Evolutionary conservation across 2,113 vertebrate species (phyloP), one percentile per base, ranked within the genome.

Genomic region (Perccottus glenii): DNA sequence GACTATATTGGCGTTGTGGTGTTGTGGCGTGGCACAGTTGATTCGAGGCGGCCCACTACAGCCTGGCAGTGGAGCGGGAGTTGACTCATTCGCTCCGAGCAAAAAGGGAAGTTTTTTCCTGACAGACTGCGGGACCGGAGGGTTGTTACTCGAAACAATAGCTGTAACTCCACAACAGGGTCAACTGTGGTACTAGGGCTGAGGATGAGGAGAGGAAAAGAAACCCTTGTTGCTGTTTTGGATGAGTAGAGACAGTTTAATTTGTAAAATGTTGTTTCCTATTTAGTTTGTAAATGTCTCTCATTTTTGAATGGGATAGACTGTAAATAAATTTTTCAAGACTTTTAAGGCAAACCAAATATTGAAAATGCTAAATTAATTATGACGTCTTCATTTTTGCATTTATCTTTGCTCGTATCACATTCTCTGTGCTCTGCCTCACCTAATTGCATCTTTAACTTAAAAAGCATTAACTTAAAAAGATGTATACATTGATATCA

Each of bases 81-180:
- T 78, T 90, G 89, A 90, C 85, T 90, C 87, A 90, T 87, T 79
- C 67, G 83, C 85, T 88, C 86, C 87, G 44, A 76, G 59, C 76
- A 57, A 32, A 55, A 76, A 55, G 77, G 78, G 84, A 83, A 81
- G 82, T 78, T 82, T 77, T 55, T 33, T 86, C 77, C 81, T 76
- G 75, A 84, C 35, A 53, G 77, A 77, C 73, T 76, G 75, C 70
- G 15, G 16, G 56, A 15, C 56, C 36, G 74, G 67, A 67, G 8
- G 61, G 73, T 55, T 75, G 53, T 70, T 67, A 70, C 81, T 83
- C 77, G 32, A 81, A 81, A 89, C 81, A 82, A 86, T 82, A 70
- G 72, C 76, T 70, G 19, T 36, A 62, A 68, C 60, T 80, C 64
- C 51, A 70, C 27, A 55, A 46, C 14, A 64, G 42, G 63, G 55